A percentile compares a stretch with the other conserved stretches of the same genome.
These are phyloP conservation scores for Scatophagus argus DNA, from an alignment of 2,113 vertebrate species.

Conservation along the genomic window DNA sequence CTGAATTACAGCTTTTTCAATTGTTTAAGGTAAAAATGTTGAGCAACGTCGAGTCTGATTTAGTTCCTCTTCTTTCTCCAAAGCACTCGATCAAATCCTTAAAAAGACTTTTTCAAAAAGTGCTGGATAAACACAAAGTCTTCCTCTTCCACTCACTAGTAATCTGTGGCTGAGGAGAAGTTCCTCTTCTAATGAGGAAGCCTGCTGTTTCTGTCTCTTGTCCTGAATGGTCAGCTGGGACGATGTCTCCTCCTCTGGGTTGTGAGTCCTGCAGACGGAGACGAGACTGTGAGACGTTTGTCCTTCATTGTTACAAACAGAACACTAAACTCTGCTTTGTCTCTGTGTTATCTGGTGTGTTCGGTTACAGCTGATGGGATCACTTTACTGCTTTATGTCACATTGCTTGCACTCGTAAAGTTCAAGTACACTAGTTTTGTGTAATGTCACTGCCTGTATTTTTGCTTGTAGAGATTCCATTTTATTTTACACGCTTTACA, in stretches of 20 bases:
- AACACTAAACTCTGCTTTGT: not conserved
- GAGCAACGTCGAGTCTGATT: not conserved
- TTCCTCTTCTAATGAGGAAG: constrained; percentile 66
- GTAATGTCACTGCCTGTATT: too few species aligned
- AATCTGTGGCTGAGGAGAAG: constrained; percentile 70
- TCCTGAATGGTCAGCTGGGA: constrained; percentile 54
- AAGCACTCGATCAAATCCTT: not conserved
- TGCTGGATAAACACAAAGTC: not conserved
- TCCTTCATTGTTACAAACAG: not conserved
- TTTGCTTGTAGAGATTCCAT: too few species aligned
- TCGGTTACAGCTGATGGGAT: too few species aligned
- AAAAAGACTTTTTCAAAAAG: not conserved
- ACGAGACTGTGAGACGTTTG: not conserved
- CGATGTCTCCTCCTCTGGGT: constrained; percentile 53
- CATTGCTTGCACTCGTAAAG: too few species aligned
- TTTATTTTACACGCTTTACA: too few species aligned
- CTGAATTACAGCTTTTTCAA: not conserved
- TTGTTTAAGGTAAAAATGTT: not conserved
- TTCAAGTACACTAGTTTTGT: too few species aligned
- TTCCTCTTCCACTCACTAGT: constrained; percentile 62
- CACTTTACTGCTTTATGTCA: too few species aligned
- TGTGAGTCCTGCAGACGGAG: constrained; percentile 49
- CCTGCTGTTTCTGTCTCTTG: constrained; percentile 71
- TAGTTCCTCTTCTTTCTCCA: not conserved
- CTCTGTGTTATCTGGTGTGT: not conserved